Conservation (phyloP, 1,140 invertebrate species). For the Chymomyza costata region DNA sequence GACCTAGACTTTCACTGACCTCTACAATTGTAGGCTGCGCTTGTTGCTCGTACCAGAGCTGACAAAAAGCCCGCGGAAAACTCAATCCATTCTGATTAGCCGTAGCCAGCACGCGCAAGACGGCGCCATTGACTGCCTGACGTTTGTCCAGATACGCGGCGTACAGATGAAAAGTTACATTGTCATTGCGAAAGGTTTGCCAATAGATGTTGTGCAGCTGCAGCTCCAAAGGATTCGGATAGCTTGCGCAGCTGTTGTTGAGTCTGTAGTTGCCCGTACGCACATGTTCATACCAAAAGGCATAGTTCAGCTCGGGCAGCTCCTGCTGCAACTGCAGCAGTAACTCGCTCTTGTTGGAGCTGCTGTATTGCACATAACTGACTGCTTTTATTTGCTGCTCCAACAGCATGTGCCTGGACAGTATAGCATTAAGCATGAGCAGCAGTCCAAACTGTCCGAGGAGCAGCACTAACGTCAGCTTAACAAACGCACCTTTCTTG, state of each 20-base stretch:
- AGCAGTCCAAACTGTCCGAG: conserved; percentile 21
- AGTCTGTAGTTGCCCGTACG: conserved; percentile 24
- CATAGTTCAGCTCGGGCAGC: conserved; percentile 54
- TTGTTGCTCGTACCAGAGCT: conserved; percentile 90
- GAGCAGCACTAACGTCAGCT: conserved; percentile 26
- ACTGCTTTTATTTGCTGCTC: conserved; percentile 10
- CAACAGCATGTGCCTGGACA: conserved; percentile 2
- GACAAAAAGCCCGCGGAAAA: conserved; percentile 84
- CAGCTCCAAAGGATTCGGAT: conserved; percentile 44
- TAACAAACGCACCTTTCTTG: conserved; percentile 26
- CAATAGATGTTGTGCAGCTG: conserved; percentile 77
- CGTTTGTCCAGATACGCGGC: conserved; percentile 91
- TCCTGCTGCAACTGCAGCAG: conserved; percentile 38
- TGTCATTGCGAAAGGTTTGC: conserved; percentile 85
- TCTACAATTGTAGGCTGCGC: conserved; percentile 84
- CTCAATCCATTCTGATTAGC: conserved; percentile 86
- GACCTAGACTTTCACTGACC: conserved; percentile 88
- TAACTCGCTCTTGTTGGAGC: too few species aligned
- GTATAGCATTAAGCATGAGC: conserved; percentile 26
- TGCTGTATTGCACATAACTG: background rate
- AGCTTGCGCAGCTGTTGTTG: conserved; percentile 29
- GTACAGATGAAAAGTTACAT: conserved; percentile 91
- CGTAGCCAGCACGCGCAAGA: conserved; percentile 86
- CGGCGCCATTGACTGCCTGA: conserved; percentile 80
- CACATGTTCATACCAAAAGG: conserved; percentile 36